These are phyloP conservation scores for Hippocampus barbouri DNA, from an alignment of 2,113 vertebrate species.

Conservation along the genomic window DNA sequence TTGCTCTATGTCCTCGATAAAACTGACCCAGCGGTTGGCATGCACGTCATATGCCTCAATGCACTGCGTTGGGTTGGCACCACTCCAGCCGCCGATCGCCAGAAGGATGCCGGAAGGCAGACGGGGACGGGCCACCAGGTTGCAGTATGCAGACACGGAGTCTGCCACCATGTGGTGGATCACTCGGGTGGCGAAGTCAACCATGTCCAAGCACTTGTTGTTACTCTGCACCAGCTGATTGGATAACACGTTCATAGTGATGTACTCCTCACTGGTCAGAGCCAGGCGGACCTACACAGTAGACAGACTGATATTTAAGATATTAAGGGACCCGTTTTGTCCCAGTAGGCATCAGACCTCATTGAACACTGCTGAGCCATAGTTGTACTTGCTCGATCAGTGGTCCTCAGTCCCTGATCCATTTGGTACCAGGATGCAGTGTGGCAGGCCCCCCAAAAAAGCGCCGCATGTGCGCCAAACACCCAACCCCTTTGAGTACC, in stretches of 20 bases:
- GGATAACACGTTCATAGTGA: neutral
- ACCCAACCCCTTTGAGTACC: too few relatives aligned
- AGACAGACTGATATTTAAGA: slow-evolving; percentile 3
- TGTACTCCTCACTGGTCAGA: neutral
- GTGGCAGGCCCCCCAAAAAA: too few relatives aligned
- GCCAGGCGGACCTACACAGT: slow-evolving; percentile 33
- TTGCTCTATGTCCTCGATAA: neutral
- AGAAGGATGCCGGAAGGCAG: slow-evolving; percentile 24
- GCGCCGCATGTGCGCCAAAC: too few relatives aligned
- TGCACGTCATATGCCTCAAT: slow-evolving; percentile 24
- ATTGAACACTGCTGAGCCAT: neutral
- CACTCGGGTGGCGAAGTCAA: accelerated
- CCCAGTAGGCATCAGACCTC: neutral
- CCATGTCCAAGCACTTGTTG: neutral
- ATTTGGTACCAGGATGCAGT: too few relatives aligned
- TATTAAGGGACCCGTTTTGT: neutral
- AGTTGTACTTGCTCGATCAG: neutral
- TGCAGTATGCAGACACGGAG: neutral
- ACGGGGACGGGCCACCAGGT: slow-evolving; percentile 19
- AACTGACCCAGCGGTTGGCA: slow-evolving; percentile 17
- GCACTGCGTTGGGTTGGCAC: neutral
- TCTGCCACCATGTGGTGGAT: accelerated
- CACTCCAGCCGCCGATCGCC: slow-evolving; percentile 28
- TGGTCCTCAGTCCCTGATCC: neutral
- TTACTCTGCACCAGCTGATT: slow-evolving; percentile 22